Base-by-base conservation (phyloP, 1,140 invertebrate genomes). In the Sycobia sp. region DNA sequence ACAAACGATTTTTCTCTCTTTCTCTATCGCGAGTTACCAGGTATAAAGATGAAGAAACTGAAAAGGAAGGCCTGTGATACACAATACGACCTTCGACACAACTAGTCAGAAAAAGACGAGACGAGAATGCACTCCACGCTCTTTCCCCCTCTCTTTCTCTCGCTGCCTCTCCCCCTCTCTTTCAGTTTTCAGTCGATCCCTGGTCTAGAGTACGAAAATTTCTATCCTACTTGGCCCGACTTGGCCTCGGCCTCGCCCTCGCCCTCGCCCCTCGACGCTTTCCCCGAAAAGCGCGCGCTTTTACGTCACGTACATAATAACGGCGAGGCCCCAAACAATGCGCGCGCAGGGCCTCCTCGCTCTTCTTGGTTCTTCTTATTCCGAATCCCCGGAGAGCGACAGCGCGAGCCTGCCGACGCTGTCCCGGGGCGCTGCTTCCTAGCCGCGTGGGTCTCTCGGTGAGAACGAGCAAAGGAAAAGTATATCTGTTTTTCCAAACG, bases 41-140 rank as follows among this genome's bases (percentile, higher is more conserved):
- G 18, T 44, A 57, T 10, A 18, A 38, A 25, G 10, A 3, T n/a
- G n/a, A n/a, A 50, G 46, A 59, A 29, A 38, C 16, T 27, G 14
- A 32, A 49, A 27, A 49, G 44, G 10, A 34, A 47, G 25, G 46
- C 13, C n/a, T n/a, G 51, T 49, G 22, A 29, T 5, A 36, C 41
- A 57, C 44, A 58, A 58, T 58, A 22, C 29, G 14, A 13, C 38
- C 57, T 50, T 50, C 51, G 46, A 59, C 46, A 39, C 29, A 50
- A 0, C 16, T 3, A 20, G 9, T 10, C n/a, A n/a, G n/a, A n/a
- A n/a, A n/a, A n/a, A n/a, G n/a, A n/a, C n/a, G n/a, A n/a, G n/a
- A n/a, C n/a, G n/a, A n/a, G n/a, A n/a, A n/a, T n/a, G n/a, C n/a
- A n/a, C n/a, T n/a, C n/a, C 16, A 10, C 20, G 1, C 41, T 41